Evolutionary conservation across 2,113 vertebrate genomes (phyloP).

Genomic region (Mystacornis crossleyi): DNA sequence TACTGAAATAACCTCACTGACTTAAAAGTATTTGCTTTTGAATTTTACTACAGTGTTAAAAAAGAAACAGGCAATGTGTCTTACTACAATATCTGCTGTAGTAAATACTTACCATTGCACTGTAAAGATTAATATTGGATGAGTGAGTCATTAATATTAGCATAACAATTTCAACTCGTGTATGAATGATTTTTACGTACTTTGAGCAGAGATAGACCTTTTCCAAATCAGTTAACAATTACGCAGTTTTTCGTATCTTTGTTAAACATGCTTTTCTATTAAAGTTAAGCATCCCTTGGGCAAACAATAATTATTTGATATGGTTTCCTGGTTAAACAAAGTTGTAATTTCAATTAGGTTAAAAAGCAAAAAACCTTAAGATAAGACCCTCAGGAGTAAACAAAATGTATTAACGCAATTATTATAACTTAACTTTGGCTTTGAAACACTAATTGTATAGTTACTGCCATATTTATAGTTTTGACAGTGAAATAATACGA

Average conservation of each 20-base stretch:
- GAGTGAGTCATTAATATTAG: not conserved
- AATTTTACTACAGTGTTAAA: not conserved
- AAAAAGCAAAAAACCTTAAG: constrained; percentile 24
- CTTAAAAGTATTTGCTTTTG: constrained; percentile 7
- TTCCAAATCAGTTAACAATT: constrained; percentile 56
- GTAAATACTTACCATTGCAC: not conserved
- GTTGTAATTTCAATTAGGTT: constrained; percentile 57
- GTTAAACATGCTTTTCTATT: constrained; percentile 53
- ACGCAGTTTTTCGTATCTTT: constrained; percentile 52
- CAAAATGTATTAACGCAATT: constrained; percentile 28
- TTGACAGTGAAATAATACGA: not conserved
- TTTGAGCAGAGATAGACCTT: constrained; percentile 6
- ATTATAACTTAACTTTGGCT: constrained; percentile 38
- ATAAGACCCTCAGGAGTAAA: constrained; percentile 16
- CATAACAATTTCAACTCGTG: not conserved
- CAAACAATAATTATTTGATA: constrained; percentile 65
- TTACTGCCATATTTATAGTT: not conserved
- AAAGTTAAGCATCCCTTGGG: constrained; percentile 54
- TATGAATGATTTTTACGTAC: constrained; percentile 36
- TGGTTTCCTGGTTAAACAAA: constrained; percentile 42
- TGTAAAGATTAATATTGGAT: not conserved
- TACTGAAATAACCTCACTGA: not conserved
- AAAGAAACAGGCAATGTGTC: not conserved
- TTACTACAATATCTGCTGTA: not conserved
- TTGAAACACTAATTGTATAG: constrained; percentile 20